phyloP scores from a whole-genome alignment of 2,797 vertebrate species.

The Chloroceryle amazona region DNA sequence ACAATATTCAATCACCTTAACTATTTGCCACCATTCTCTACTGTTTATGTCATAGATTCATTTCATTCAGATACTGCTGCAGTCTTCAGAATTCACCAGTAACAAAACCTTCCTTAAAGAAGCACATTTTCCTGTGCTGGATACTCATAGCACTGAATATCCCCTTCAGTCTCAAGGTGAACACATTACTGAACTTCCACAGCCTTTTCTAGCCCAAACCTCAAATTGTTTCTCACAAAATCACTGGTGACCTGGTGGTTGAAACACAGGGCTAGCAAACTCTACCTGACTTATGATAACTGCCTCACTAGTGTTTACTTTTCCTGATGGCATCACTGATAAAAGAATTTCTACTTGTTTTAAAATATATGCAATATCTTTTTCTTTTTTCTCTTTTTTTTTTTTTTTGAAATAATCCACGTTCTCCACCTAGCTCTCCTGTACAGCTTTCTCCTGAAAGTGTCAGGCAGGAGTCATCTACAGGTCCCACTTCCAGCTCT shows the following conservation, averaged over 20 bases:
- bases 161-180: background rate
- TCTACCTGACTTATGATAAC: background rate
- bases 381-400: background rate
- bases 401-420: background rate
- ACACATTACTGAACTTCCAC: rapidly evolving
- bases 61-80: background rate
- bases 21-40: conserved; percentile 23
- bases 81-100: background rate
- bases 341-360: background rate
- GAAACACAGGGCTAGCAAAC: background rate
- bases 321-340: background rate
- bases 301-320: background rate
- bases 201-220: background rate
- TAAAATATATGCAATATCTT: background rate
- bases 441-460: background rate
- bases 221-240: background rate
- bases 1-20: background rate
- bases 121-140: background rate
- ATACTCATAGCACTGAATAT: background rate
- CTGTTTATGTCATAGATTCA: background rate
- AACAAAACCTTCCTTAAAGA: background rate
- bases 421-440: background rate
- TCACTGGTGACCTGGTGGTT: background rate
- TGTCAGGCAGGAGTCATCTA: background rate
- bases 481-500: background rate